A percentile compares a stretch with the other conserved stretches of the same genome.
phyloP scores from a whole-genome alignment of 2,113 vertebrate genomes.

The Semicossyphus pulcher region DNA sequence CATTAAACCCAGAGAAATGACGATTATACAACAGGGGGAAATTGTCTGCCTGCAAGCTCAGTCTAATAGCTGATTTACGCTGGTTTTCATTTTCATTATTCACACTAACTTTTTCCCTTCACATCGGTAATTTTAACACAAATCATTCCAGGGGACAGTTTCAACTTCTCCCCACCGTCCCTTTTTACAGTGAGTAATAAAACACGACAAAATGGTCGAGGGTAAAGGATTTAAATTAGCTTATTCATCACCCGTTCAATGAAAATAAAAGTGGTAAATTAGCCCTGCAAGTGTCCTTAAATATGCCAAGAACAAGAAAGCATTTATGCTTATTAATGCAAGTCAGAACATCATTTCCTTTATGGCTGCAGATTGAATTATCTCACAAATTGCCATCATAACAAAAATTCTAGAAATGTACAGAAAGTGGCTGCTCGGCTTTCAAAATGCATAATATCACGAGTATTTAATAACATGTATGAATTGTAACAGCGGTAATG shows the following conservation, averaged over 20 bases:
- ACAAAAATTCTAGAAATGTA: conserved; percentile 11
- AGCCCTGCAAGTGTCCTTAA: conserved; percentile 25
- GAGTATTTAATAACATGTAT: not conserved
- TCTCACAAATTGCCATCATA: not conserved
- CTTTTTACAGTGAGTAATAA: conserved; percentile 36
- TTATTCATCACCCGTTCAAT: conserved; percentile 39
- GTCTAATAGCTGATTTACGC: conserved; percentile 18
- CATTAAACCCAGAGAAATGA: conserved; percentile 38
- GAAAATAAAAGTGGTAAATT: conserved; percentile 42
- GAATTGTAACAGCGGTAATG: conserved; percentile 15
- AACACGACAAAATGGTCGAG: conserved; percentile 25
- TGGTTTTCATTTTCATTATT: conserved; percentile 46
- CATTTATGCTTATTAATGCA: conserved; percentile 33
- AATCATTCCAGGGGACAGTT: conserved; percentile 25
- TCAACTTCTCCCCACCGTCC: conserved; percentile 26
- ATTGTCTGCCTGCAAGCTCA: conserved; percentile 26
- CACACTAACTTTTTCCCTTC: conserved; percentile 27
- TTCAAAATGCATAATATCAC: conserved; percentile 13
- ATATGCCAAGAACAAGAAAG: conserved; percentile 41
- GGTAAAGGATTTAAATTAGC: conserved; percentile 27
- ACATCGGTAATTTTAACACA: conserved; percentile 10
- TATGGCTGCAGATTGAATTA: conserved; percentile 10
- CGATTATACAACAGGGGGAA: not conserved
- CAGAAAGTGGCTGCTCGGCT: conserved; percentile 14
- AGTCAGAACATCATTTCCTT: conserved; percentile 18